Conservation (phyloP, 2,888 invertebrate genomes). For the Sycophila texana region DNA sequence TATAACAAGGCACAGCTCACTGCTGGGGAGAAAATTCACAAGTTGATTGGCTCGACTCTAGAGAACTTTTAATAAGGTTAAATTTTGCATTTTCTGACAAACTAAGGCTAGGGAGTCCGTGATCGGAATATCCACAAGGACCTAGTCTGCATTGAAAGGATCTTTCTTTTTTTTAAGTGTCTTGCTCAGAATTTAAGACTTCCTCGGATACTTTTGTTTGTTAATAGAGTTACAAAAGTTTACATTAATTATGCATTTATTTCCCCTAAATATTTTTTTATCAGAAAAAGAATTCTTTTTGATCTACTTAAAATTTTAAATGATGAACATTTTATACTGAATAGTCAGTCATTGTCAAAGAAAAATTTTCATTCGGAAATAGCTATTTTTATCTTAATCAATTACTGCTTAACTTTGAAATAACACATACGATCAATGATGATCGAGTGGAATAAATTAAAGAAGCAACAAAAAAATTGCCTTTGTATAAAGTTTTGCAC, state of each 20-base stretch:
- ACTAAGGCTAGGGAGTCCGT: not conserved
- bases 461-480: no score
- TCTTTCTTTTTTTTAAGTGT: not conserved
- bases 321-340: no score
- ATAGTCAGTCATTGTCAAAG: no score
- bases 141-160: no score
- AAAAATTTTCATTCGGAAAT: no score
- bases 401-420: no score
- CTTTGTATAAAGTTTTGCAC: no score
- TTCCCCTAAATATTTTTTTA: not conserved
- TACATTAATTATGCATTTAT: no score
- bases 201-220: not conserved
- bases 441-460: no score
- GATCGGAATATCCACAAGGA: slow-evolving; percentile 21
- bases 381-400: no score
- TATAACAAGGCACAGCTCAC: not conserved
- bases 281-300: not conserved
- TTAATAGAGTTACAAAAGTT: not conserved
- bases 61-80: slow-evolving; percentile 43
- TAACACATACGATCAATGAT: no score
- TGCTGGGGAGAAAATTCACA: not conserved
- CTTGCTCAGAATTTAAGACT: not conserved
- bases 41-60: slow-evolving; percentile 12
- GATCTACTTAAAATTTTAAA: not conserved
- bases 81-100: slow-evolving; percentile 45